phyloP scores from a whole-genome alignment of 2,113 vertebrate genomes.

The Gila orcuttii region DNA sequence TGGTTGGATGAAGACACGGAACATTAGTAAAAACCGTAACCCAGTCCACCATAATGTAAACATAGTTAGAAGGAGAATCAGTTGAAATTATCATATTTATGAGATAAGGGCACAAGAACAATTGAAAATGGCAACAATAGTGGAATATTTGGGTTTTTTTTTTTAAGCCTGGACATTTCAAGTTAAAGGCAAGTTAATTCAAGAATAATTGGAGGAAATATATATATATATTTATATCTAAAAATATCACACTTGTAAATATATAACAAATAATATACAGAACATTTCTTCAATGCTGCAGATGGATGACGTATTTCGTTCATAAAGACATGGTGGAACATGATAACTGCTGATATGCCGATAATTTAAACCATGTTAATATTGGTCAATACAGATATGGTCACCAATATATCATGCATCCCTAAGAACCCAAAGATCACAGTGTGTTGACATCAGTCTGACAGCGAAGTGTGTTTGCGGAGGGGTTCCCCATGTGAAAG shows the following conservation, averaged over 20 bases:
- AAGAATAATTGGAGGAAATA: too few relatives aligned
- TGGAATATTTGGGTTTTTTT: too few relatives aligned
- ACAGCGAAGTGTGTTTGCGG: constrained; percentile 27
- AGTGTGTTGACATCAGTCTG: constrained; percentile 59
- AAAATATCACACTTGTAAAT: too few relatives aligned
- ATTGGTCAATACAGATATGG: neutral
- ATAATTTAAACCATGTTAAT: neutral
- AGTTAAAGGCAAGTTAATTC: too few relatives aligned
- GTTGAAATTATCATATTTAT: neutral
- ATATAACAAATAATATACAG: too few relatives aligned
- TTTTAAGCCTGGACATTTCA: too few relatives aligned
- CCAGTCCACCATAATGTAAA: neutral
- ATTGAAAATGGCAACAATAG: too few relatives aligned
- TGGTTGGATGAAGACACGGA: neutral
- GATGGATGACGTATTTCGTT: neutral
- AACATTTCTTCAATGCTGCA: neutral
- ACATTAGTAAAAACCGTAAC: neutral
- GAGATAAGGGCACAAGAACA: neutral
- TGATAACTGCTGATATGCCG: neutral
- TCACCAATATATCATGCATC: neutral
- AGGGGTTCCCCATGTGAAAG: constrained; percentile 36
- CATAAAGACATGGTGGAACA: neutral
- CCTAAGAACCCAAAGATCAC: constrained; percentile 26
- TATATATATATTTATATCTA: too few relatives aligned
- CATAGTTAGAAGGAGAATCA: neutral